These are phyloP conservation scores for Emberiza fucata DNA, from an alignment of 2,113 vertebrate genomes.

Conservation along the genomic window DNA sequence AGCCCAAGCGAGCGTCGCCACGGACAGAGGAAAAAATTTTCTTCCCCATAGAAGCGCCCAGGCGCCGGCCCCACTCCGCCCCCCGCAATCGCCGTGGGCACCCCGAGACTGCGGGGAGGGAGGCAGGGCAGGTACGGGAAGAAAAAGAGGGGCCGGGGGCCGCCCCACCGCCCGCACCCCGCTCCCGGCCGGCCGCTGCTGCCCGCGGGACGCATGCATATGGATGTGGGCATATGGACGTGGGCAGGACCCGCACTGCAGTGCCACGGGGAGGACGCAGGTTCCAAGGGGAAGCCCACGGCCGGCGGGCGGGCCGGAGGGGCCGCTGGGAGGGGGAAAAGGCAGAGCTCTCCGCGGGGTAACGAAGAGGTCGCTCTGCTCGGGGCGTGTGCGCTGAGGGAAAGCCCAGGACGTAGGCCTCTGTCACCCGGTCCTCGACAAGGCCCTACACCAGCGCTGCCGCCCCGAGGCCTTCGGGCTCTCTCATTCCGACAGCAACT, in stretches of 20 bases:
- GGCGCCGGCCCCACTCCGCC: background rate
- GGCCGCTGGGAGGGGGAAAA: background rate
- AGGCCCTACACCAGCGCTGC: background rate
- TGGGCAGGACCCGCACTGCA: background rate
- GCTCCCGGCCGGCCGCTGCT: background rate
- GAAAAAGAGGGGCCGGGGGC: background rate
- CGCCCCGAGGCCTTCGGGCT: background rate
- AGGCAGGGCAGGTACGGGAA: background rate
- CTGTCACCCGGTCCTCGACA: background rate
- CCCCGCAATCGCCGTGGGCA: background rate
- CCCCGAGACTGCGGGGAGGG: too few species aligned
- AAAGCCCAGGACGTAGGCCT: rapidly evolving
- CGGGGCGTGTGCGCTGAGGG: rapidly evolving
- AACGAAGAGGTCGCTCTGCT: background rate
- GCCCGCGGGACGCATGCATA: background rate
- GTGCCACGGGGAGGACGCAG: background rate
- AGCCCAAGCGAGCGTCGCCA: background rate
- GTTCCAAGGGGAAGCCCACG: background rate
- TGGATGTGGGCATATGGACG: background rate
- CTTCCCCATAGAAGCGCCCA: background rate
- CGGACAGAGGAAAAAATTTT: background rate
- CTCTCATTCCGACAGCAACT: background rate
- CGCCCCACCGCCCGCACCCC: background rate
- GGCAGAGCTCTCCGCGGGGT: background rate
- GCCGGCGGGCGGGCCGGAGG: background rate